Evolutionary conservation across 2,113 vertebrate species (phyloP).

Genomic region (Actenoides hombroni): DNA sequence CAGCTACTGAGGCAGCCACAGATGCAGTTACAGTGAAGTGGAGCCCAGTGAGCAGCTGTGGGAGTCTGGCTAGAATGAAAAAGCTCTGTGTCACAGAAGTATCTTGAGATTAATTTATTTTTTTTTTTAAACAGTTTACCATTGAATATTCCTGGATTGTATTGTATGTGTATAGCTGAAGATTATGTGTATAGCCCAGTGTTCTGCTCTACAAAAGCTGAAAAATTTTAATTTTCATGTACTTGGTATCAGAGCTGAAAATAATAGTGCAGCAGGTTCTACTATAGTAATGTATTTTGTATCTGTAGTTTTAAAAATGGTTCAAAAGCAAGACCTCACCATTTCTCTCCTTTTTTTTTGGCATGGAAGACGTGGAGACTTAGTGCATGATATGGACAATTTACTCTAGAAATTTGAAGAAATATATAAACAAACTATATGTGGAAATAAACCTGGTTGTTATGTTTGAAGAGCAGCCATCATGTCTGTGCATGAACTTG

Average conservation of each 20-base stretch:
- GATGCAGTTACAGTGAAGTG: fast-evolving
- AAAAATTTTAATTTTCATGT: not conserved
- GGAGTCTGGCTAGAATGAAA: not conserved
- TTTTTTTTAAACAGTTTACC: not conserved
- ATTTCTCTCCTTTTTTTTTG: not conserved
- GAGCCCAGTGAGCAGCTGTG: not conserved
- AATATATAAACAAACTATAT: not conserved
- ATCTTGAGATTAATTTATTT: not conserved
- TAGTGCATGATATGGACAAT: not conserved
- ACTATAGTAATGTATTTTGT: not conserved
- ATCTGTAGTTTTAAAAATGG: slow-evolving; percentile 18
- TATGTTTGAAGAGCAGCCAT: not conserved
- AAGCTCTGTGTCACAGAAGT: not conserved
- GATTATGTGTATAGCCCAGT: not conserved
- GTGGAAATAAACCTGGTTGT: not conserved
- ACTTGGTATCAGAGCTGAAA: not conserved
- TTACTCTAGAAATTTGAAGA: not conserved
- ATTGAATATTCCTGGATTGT: not conserved
- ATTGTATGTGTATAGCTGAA: not conserved
- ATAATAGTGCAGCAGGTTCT: not conserved
- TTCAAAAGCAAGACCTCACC: not conserved
- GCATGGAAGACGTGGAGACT: not conserved
- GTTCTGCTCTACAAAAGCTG: not conserved
- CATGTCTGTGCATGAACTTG: fast-evolving
- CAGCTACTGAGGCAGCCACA: not conserved